These are phyloP conservation scores for Rhabdornis inornatus DNA, from an alignment of 2,113 vertebrate genomes.

Conservation along the genomic window DNA sequence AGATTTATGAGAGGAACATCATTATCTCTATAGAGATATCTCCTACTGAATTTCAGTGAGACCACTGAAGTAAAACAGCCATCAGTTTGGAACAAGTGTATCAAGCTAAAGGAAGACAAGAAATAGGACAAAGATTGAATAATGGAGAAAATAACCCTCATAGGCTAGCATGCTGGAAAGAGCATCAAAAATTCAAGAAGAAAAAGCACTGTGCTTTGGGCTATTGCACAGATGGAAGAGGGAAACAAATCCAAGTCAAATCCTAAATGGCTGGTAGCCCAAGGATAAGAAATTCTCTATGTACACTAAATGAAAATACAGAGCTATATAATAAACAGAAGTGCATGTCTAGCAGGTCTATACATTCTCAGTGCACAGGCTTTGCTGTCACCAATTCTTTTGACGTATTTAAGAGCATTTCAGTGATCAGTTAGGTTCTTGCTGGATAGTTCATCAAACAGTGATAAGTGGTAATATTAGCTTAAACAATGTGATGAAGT, in stretches of 20 bases:
- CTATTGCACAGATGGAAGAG: not conserved
- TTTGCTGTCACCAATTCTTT: not conserved
- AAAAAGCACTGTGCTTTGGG: not conserved
- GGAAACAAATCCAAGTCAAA: not conserved
- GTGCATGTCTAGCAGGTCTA: not conserved
- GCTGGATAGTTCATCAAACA: not conserved
- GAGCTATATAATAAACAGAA: not conserved
- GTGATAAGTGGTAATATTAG: not conserved
- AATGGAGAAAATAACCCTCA: not conserved
- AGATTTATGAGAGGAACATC: not conserved
- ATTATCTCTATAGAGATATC: not conserved
- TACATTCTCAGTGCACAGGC: not conserved
- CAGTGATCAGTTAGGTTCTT: not conserved
- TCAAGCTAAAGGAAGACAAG: not conserved
- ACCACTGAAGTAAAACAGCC: not conserved
- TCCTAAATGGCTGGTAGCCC: not conserved
- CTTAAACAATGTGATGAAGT: not conserved
- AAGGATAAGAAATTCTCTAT: not conserved
- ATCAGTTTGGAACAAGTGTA: not conserved
- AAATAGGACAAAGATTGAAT: constrained; percentile 20
- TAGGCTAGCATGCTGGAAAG: not conserved
- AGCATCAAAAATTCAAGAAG: not conserved
- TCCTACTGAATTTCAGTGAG: not conserved
- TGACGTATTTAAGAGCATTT: not conserved
- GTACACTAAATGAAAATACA: not conserved